Base-by-base conservation (phyloP, 1,140 invertebrate genomes). In the Zaprionus vittiger region DNA sequence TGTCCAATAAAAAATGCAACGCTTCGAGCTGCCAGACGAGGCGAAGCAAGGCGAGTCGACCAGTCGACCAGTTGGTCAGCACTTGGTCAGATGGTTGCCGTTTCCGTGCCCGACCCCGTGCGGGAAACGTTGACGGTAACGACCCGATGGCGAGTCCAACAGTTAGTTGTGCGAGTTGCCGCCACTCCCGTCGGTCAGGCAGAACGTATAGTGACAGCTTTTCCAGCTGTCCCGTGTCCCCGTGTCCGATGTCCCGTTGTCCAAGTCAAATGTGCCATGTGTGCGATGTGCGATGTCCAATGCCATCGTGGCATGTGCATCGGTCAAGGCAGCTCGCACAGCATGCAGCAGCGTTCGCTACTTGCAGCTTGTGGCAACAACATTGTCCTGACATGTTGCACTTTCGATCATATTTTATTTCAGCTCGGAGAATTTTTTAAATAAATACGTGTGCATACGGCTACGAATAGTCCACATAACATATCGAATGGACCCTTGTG, bases 1-100 rank as follows among this genome's bases (percentile, higher is more conserved):
- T 86, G 80, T 82, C 65, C 83, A 79, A 86, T 86, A 86, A 86
- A 85, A 85, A 86, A 73, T 86, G 79, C 79, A 86, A 68, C 59
- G 69, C 71, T 20, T 73, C 64, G 74, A 81, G 69, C 80, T 81
- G 80, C 75, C 80, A 81, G 56, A 38, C 56, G 17, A 57, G 66
- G 67, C 62, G 20, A 54, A 31, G 55, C 31, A n/a, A 59, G 49
- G 59, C n/a, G 26, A 56, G 78, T 52, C 55, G 61, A 41, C 56
- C 60, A 49, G 65, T 44, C n/a, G 38, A 38, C 49, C 28, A n/a
- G 73, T 38, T 44, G 72, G 26, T 17, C 49, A 44, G 44, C 55
- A 65, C 17, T 55, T 60, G 34, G 57, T 28, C 28, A 47, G n/a
- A 17, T 47, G 41, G 41, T 44, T 44, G 41, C 41, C 41, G 2